Conservation (phyloP, 1,140 invertebrate genomes). For the Mactra quadrangularis region DNA sequence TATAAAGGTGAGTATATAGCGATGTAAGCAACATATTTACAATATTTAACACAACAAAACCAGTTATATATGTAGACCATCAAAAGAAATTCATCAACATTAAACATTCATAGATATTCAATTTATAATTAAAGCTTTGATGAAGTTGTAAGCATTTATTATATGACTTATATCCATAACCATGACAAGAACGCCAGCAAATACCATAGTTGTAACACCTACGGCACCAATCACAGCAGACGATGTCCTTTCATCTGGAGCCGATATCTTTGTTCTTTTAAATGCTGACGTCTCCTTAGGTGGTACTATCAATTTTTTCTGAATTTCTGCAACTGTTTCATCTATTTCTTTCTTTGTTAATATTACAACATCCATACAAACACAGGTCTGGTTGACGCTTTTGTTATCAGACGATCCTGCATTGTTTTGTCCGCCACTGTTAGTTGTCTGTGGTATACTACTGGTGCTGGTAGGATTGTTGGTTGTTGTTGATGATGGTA, state of each 20-base stretch:
- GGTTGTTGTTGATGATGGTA: no score
- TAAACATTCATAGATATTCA: no score
- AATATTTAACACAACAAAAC: no score
- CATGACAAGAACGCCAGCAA: not conserved
- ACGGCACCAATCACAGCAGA: slow-evolving; percentile 1
- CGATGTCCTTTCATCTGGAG: not conserved
- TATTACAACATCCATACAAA: not conserved
- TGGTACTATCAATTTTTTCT: not conserved
- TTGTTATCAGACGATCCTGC: no score
- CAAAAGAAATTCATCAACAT: no score
- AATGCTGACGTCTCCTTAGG: not conserved
- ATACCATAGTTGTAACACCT: not conserved
- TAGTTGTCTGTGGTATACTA: no score
- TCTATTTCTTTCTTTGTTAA: not conserved
- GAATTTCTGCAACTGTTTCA: not conserved
- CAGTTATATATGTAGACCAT: no score
- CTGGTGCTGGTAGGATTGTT: no score
- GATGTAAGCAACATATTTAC: no score
- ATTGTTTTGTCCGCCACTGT: no score
- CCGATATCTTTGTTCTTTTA: slow-evolving; percentile 17
- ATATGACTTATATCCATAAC: slow-evolving; percentile 7
- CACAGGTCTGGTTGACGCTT: not conserved
- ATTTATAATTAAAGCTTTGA: no score
- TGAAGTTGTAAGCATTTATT: not conserved
- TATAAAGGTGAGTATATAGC: no score